Evolutionary conservation across 2,888 invertebrate genomes (phyloP), one percentile per base, ranked within the genome.

Genomic region (Apodemia hepburni): DNA sequence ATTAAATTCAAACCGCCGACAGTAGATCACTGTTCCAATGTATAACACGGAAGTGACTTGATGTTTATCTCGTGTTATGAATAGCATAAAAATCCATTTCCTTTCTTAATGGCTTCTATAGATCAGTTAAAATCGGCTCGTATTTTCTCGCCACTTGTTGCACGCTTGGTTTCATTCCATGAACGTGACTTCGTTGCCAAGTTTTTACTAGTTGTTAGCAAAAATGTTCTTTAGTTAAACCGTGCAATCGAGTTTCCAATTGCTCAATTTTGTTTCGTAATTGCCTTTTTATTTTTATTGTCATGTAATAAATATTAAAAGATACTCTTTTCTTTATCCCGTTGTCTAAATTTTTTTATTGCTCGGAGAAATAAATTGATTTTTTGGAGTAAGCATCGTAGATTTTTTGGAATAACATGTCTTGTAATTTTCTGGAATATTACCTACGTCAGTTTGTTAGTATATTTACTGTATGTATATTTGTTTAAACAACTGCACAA

Each of bases 181-280:
- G 66, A 65, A 84, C 86, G 85, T 88, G 88, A 87, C 80, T 86
- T 77, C 79, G 82, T 82, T 77, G 79, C 76, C 72, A 69, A 76
- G 73, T 83, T 84, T 86, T 84, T 81, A 71, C 73, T 66, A 29
- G 66, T 70, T 73, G 72, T 72, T 70, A 70, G 73, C 72, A 68
- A 72, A 73, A 80, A 78, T 76, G 78, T 72, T 75, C 77, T 81
- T 81, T 79, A 80, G 82, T 76, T 71, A 69, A 75, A 76, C 77
- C 76, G 81, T 69, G 75, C 82, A 81, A 84, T 85, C 75, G 72
- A 72, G 73, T 81, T 79, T 78, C 69, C 78, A 82, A 83, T 85
- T 84, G 76, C 78, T 75, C 78, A 83, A 85, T 81, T 81, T 76
- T 76, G 68, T 73, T 78, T 75, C 76, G 57, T 62, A 49, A 38